Evolutionary conservation across 2,797 vertebrate species (phyloP).

Genomic region (Gorsachius magnificus): DNA sequence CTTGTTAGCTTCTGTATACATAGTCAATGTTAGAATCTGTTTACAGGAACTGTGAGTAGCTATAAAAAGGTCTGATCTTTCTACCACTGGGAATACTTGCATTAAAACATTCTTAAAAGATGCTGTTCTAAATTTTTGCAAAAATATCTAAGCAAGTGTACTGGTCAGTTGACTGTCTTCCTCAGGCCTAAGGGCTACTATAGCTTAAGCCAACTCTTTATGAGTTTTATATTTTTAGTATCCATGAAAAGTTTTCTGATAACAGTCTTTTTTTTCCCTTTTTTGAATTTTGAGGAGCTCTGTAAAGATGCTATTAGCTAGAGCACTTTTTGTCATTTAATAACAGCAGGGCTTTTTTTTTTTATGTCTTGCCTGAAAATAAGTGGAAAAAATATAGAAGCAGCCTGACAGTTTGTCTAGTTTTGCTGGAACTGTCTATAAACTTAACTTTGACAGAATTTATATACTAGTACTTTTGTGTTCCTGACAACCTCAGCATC

Average conservation of each 20-base stretch:
- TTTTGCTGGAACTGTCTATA: neutral
- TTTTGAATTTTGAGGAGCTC: neutral
- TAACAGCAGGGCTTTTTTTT: neutral
- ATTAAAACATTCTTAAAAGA: neutral
- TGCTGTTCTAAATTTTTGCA: neutral
- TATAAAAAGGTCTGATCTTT: neutral
- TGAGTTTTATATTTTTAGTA: neutral
- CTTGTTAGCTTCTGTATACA: neutral
- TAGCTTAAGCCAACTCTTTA: neutral
- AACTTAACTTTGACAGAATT: neutral
- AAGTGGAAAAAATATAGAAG: neutral
- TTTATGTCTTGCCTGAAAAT: neutral
- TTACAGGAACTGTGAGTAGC: neutral
- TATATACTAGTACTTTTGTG: neutral
- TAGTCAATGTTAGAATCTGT: neutral
- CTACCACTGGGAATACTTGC: neutral
- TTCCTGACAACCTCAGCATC: neutral
- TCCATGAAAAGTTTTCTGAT: neutral
- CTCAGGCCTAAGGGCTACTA: neutral
- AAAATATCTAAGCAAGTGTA: neutral
- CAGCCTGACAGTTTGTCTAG: neutral
- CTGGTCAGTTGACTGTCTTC: neutral
- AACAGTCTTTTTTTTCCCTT: accelerated
- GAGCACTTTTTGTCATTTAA: neutral
- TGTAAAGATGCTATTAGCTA: neutral